A percentile compares a stretch with the other conserved stretches of the same genome.
These are phyloP conservation scores for Neofelis nebulosa DNA, from an alignment of 2,113 vertebrate genomes.

Conservation along the genomic window DNA sequence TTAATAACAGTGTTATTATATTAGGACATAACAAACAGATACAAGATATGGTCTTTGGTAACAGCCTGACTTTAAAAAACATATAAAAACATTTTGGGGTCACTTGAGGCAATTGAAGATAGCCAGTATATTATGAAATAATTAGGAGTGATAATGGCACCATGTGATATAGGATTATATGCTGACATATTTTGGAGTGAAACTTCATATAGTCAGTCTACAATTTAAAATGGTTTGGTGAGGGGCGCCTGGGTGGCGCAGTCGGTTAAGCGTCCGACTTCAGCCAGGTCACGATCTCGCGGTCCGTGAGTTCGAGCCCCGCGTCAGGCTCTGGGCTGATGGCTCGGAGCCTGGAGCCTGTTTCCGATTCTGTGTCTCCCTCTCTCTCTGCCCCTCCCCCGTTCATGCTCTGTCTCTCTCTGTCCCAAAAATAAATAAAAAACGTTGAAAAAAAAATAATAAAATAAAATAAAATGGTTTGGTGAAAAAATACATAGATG, in stretches of 20 bases:
- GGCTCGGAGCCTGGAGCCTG: no score
- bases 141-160: background rate
- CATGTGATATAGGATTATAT: background rate
- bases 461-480: constrained; percentile 25
- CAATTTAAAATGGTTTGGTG: background rate
- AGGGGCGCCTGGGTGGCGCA: no score
- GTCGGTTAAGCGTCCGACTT: no score
- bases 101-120: background rate
- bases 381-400: no score
- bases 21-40: background rate
- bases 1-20: background rate
- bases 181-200: background rate
- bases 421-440: no score
- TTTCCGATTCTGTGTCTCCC: no score
- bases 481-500: background rate
- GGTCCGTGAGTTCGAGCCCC: no score
- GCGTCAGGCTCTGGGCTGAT: no score
- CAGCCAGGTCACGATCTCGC: no score
- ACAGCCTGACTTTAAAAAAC: background rate
- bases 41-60: background rate
- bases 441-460: no score
- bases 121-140: background rate
- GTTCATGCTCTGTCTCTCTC: no score
- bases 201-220: background rate
- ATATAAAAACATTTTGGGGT: background rate